These are phyloP conservation scores for Zenarchopterus dispar DNA, from an alignment of 2,797 vertebrate genomes.

Conservation along the genomic window DNA sequence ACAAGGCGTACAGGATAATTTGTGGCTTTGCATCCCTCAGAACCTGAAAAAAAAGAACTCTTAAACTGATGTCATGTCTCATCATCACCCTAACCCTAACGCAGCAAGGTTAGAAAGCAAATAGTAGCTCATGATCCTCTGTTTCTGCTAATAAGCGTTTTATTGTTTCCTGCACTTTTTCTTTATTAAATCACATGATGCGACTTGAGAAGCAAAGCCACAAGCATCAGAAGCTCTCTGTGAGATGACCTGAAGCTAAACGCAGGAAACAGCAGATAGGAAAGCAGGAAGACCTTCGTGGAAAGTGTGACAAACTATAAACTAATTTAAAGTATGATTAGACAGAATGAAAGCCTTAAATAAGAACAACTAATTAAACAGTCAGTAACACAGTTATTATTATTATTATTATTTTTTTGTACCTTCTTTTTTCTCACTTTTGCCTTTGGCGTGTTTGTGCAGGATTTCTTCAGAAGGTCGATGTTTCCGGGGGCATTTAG, in stretches of 20 bases:
- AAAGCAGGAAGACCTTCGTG: conserved; percentile 17
- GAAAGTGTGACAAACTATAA: conserved; percentile 21
- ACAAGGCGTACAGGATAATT: too few relatives aligned
- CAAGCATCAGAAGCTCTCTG: conserved; percentile 42
- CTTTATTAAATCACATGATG: conserved; percentile 71
- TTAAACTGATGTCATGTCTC: neutral
- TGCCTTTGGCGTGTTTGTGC: conserved; percentile 12
- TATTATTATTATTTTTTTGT: too few relatives aligned
- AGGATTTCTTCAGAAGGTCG: conserved; percentile 31
- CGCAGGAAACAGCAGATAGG: conserved; percentile 51
- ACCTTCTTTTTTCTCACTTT: conserved; percentile 75
- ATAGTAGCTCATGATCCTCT: conserved; percentile 28
- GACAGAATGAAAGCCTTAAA: neutral
- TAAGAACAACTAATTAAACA: neutral
- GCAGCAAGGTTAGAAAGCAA: conserved; percentile 15
- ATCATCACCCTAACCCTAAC: conserved; percentile 3
- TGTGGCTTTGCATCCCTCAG: too few relatives aligned
- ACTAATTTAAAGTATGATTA: neutral
- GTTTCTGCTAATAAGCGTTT: conserved; percentile 23
- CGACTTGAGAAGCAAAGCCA: conserved; percentile 56
- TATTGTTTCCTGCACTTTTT: conserved; percentile 54
- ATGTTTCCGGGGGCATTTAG: conserved; percentile 22
- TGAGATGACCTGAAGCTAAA: conserved; percentile 48
- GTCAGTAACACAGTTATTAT: neutral
- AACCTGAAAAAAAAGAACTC: too few relatives aligned